These are phyloP conservation scores for Epiperipatus broadwayi DNA, from an alignment of 2,888 invertebrate genomes.

Conservation along the genomic window DNA sequence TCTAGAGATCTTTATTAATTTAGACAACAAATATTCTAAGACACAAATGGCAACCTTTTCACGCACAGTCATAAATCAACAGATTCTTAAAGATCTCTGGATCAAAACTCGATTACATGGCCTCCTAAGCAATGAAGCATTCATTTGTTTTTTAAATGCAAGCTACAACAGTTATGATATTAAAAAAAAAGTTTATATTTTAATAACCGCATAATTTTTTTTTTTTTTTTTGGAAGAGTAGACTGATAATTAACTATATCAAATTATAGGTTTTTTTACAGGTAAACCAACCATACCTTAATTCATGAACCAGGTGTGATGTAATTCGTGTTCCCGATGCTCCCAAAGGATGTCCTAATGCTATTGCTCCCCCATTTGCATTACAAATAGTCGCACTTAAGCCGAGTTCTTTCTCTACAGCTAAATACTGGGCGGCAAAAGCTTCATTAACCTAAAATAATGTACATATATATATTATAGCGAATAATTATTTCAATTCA, in stretches of 20 bases:
- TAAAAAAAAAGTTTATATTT: neutral
- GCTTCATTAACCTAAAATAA: slow-evolving; percentile 79
- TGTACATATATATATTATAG: neutral
- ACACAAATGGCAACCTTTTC: too few relatives aligned
- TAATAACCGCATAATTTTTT: neutral
- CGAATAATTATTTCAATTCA: neutral
- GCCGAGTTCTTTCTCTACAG: slow-evolving; percentile 71
- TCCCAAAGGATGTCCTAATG: slow-evolving; percentile 74
- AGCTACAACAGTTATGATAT: neutral
- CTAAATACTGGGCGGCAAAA: slow-evolving; percentile 79
- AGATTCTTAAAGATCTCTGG: too few relatives aligned
- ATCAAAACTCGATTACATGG: too few relatives aligned
- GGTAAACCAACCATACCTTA: too few relatives aligned
- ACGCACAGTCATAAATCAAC: too few relatives aligned
- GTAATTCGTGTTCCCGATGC: slow-evolving; percentile 85
- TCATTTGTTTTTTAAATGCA: too few relatives aligned
- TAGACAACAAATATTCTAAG: too few relatives aligned
- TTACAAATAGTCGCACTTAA: slow-evolving; percentile 72
- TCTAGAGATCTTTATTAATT: too few relatives aligned
- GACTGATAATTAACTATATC: slow-evolving; percentile 6
- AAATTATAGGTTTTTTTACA: too few relatives aligned
- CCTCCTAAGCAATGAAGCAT: too few relatives aligned
- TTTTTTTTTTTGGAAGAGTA: neutral
- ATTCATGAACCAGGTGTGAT: slow-evolving; percentile 70
- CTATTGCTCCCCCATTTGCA: slow-evolving; percentile 87